Evolutionary conservation across 2,888 invertebrate genomes (phyloP).

Genomic region (Fragum whitleyi): DNA sequence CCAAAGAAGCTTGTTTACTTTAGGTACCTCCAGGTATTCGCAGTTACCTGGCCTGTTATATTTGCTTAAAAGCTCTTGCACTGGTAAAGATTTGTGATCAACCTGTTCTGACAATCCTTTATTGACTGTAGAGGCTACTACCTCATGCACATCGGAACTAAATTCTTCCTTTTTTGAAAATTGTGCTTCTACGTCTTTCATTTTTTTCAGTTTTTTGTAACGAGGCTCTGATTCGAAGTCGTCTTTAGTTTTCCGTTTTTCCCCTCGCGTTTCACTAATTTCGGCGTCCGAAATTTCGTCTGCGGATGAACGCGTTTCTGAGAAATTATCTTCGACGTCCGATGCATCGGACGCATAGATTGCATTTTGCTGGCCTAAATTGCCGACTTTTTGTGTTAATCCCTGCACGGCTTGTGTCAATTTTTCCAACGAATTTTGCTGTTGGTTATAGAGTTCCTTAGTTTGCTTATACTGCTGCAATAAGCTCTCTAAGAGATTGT

Average conservation of each 20-base stretch:
- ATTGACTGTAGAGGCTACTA: conserved; percentile 18
- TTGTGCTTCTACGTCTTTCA: background rate
- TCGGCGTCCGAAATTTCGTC: too few species aligned
- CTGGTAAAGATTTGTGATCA: conserved; percentile 11
- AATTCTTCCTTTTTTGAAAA: background rate
- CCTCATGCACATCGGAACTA: background rate
- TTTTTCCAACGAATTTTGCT: conserved; percentile 9
- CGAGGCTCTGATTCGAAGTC: background rate
- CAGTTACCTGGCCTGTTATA: conserved; percentile 19
- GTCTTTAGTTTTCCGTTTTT: background rate
- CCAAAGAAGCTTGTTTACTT: conserved; percentile 21
- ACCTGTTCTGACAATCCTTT: background rate
- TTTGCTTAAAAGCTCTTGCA: conserved; percentile 22
- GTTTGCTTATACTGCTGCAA: too few species aligned
- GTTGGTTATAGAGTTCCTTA: too few species aligned
- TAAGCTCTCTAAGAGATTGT: too few species aligned
- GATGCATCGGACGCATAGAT: background rate
- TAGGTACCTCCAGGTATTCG: conserved; percentile 25
- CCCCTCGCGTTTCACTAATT: background rate
- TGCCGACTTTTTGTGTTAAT: background rate
- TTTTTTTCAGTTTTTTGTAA: conserved; percentile 8
- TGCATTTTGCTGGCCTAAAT: background rate
- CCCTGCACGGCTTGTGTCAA: background rate
- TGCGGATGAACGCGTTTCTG: too few species aligned
- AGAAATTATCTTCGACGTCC: too few species aligned